These are phyloP conservation scores for Chiloscyllium punctatum DNA, from an alignment of 2,797 vertebrate species.

Conservation along the genomic window DNA sequence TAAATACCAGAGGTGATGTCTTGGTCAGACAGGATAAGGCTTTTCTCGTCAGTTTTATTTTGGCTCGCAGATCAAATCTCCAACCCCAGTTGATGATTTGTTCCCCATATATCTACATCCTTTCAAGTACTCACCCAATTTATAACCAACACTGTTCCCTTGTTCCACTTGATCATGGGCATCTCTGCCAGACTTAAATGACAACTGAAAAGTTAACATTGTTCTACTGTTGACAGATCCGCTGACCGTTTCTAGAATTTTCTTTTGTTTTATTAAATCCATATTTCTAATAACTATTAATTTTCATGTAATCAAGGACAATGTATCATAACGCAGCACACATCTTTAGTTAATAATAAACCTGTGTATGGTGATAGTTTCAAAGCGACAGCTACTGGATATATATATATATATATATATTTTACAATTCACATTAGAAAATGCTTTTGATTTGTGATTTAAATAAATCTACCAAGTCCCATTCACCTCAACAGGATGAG, in stretches of 20 bases:
- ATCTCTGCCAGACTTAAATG: too few species aligned
- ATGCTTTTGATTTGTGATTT: background rate
- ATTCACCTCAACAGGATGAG: background rate
- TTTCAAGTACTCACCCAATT: too few species aligned
- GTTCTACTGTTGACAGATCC: background rate
- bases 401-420: too few species aligned
- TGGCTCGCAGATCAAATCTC: too few species aligned
- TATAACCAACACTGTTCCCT: too few species aligned
- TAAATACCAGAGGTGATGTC: too few species aligned
- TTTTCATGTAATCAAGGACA: background rate
- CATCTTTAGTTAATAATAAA: background rate
- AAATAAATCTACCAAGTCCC: background rate
- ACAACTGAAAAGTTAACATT: background rate
- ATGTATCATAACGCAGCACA: background rate
- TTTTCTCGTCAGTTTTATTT: too few species aligned
- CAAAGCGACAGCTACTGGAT: background rate
- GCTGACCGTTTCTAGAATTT: background rate
- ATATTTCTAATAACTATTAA: background rate
- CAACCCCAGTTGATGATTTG: too few species aligned
- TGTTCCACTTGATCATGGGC: too few species aligned
- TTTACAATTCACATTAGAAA: background rate
- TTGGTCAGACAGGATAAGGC: too few species aligned
- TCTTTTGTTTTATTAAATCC: background rate
- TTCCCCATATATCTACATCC: too few species aligned
- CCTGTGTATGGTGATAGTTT: background rate